A percentile compares a stretch with the other conserved stretches of the same genome.
phyloP scores from a whole-genome alignment of 2,888 invertebrate species.

The Drepanosiphum platanoidis region DNA sequence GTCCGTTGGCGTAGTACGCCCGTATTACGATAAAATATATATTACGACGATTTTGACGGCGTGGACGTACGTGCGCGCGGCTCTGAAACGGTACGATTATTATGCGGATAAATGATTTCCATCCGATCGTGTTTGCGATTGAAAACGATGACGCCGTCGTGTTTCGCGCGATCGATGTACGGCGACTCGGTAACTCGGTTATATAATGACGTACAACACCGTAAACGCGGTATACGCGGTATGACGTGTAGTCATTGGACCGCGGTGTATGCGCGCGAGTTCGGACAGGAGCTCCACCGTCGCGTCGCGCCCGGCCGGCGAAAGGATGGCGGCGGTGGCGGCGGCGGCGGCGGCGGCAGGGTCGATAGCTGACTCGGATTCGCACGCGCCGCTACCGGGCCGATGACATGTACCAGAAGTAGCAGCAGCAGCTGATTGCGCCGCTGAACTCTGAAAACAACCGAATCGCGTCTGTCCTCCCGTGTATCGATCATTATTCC shows the following conservation, averaged over 20 bases:
- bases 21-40: background rate
- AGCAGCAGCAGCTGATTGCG: background rate
- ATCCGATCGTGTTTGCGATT: background rate
- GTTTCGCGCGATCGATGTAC: background rate
- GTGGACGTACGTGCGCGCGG: too few species aligned
- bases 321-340: background rate
- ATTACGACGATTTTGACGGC: background rate
- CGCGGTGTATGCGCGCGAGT: background rate
- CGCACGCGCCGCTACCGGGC: constrained; percentile 7
- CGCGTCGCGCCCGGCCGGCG: background rate
- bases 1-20: background rate
- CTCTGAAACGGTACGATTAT: too few species aligned
- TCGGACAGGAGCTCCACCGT: background rate
- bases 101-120: background rate
- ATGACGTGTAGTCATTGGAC: too few species aligned
- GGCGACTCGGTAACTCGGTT: too few species aligned
- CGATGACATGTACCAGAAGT: constrained; percentile 27
- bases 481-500: too few species aligned
- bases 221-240: too few species aligned
- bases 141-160: background rate
- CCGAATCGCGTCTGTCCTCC: too few species aligned
- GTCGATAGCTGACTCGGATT: constrained; percentile 26
- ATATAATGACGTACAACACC: background rate
- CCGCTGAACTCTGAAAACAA: too few species aligned
- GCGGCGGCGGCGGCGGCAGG: background rate